phyloP scores from a whole-genome alignment of 2,888 invertebrate species.

The Euphydryas editha region DNA sequence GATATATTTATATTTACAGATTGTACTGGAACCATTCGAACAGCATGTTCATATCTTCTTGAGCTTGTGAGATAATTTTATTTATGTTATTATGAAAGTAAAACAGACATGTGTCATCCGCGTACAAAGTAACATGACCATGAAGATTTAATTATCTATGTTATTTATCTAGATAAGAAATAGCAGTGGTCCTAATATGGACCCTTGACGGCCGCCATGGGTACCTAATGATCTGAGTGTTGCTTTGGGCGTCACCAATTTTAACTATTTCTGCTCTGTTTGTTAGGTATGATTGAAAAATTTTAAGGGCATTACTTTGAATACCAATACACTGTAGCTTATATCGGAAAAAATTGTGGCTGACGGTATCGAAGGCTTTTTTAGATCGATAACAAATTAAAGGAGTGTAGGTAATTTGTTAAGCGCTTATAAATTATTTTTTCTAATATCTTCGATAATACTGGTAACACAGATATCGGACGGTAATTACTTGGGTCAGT shows the following conservation, averaged over 20 bases:
- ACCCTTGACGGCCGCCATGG: slow-evolving; percentile 8
- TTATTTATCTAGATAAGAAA: slow-evolving; percentile 13
- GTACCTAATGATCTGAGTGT: no score
- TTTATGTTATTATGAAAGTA: no score
- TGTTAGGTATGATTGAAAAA: slow-evolving; percentile 19
- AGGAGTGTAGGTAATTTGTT: neutral
- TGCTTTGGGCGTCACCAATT: slow-evolving; percentile 4
- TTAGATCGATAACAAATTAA: neutral
- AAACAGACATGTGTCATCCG: no score
- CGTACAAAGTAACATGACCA: neutral
- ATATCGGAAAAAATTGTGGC: slow-evolving; percentile 13
- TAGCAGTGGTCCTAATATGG: slow-evolving; percentile 3
- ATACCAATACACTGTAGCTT: no score
- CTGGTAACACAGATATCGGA: no score
- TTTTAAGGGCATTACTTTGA: slow-evolving; percentile 25
- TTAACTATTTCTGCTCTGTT: slow-evolving; percentile 12
- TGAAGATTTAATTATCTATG: neutral
- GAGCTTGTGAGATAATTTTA: no score
- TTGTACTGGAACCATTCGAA: no score
- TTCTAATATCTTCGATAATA: no score
- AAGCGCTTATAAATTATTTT: no score
- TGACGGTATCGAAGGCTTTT: slow-evolving; percentile 12
- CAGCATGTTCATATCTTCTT: no score
- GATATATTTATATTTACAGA: no score
- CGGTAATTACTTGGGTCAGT: no score